Evolutionary conservation across 2,797 vertebrate species (phyloP).

Genomic region (Catharus ustulatus): DNA sequence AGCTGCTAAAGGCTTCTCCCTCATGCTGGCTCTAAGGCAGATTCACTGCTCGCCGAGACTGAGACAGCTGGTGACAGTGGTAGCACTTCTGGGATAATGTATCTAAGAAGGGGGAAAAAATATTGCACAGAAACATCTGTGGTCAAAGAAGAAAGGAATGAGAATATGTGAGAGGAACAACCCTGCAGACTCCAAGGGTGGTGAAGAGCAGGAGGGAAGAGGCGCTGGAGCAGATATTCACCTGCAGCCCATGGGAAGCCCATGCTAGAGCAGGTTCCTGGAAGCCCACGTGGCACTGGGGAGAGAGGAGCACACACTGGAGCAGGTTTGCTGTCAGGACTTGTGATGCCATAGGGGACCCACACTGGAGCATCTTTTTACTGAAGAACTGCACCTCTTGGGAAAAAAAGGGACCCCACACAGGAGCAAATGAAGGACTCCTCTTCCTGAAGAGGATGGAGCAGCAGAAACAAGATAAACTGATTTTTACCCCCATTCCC

Average conservation of each 20-base stretch:
- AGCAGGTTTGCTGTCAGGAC: not conserved
- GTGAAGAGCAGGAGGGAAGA: not conserved
- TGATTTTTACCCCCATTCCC: not conserved
- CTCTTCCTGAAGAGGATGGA: not conserved
- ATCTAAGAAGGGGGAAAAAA: not conserved
- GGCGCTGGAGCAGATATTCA: not conserved
- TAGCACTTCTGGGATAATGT: not conserved
- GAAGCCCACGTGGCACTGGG: too few relatives aligned
- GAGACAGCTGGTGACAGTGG: rapidly evolving
- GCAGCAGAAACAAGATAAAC: not conserved
- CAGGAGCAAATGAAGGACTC: not conserved
- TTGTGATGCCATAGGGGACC: not conserved
- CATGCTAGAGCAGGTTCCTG: not conserved
- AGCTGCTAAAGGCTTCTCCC: not conserved
- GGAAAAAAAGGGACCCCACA: not conserved
- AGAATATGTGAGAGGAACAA: not conserved
- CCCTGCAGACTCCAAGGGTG: not conserved
- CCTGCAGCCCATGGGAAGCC: not conserved
- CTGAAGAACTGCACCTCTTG: not conserved
- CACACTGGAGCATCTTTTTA: not conserved
- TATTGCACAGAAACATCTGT: not conserved
- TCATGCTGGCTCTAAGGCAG: too few relatives aligned
- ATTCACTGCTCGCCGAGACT: rapidly evolving
- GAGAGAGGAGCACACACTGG: not conserved
- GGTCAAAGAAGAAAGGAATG: not conserved